A percentile compares a stretch with the other conserved stretches of the same genome.
Conservation (phyloP, 2,797 vertebrate species). For the Centropyge bicolor region DNA sequence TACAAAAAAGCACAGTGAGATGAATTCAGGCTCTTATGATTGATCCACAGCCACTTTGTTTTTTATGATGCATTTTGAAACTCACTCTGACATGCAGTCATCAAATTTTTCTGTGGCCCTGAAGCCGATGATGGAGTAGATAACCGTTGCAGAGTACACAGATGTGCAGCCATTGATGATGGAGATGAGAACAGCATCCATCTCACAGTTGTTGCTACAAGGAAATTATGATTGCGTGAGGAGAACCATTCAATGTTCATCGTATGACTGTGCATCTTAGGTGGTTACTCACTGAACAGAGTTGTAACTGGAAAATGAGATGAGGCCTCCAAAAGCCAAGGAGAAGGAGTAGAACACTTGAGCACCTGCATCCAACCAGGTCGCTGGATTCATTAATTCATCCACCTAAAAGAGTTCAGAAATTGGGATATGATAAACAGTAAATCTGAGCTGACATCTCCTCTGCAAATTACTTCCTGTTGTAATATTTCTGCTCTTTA, state of each 20-base stretch:
- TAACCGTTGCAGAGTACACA: conserved; percentile 91
- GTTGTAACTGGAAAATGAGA: conserved; percentile 99
- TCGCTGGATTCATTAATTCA: conserved; percentile 90
- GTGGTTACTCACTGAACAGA: conserved; percentile 91
- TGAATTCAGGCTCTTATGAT: background rate
- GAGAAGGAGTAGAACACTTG: conserved; percentile 98
- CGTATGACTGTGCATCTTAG: background rate
- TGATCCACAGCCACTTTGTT: background rate
- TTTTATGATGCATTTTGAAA: background rate
- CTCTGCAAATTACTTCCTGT: background rate
- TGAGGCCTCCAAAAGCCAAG: conserved; percentile 95
- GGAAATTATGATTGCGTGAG: conserved; percentile 21
- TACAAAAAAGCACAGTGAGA: conserved; percentile 51
- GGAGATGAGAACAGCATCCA: conserved; percentile 92
- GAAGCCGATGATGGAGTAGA: conserved; percentile 97
- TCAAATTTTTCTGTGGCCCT: conserved; percentile 91
- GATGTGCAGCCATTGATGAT: conserved; percentile 94
- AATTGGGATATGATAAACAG: background rate
- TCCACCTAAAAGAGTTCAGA: conserved; percentile 80
- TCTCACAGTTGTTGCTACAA: conserved; percentile 95
- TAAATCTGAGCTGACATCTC: background rate
- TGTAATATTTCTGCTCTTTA: background rate
- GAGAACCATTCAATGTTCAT: background rate
- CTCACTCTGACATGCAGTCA: conserved; percentile 87
- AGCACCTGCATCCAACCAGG: conserved; percentile 95